phyloP scores from a whole-genome alignment of 1,140 invertebrate species.

The Vollenhovia emeryi region DNA sequence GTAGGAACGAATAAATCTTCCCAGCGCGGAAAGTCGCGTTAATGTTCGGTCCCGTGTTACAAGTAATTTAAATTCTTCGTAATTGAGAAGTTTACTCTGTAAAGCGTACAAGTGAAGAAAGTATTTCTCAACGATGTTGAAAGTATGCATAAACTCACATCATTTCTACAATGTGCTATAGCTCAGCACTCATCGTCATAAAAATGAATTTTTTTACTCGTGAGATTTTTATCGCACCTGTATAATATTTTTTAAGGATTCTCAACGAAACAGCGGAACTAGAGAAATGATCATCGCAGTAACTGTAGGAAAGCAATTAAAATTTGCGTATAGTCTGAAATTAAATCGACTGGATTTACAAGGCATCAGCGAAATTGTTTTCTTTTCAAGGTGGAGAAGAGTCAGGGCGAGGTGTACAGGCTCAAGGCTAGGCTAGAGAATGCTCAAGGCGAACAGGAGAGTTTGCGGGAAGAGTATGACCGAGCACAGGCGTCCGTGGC shows the following conservation, averaged over 20 bases:
- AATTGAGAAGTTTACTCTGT: not conserved
- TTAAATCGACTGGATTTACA: not conserved
- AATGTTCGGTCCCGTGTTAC: not conserved
- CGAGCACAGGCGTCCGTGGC: conserved; percentile 90
- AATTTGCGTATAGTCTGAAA: not conserved
- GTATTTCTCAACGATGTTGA: not conserved
- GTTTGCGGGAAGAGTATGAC: conserved; percentile 95
- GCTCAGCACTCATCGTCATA: not conserved
- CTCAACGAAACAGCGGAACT: not conserved
- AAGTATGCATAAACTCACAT: not conserved
- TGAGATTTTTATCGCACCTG: not conserved
- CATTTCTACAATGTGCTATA: not conserved
- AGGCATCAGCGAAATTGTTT: not conserved
- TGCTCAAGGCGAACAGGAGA: conserved; percentile 96
- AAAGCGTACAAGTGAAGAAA: not conserved
- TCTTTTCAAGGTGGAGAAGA: conserved; percentile 87
- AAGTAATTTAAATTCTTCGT: not conserved
- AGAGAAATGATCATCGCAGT: not conserved
- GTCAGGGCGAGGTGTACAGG: conserved; percentile 97
- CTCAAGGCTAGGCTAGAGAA: conserved; percentile 97
- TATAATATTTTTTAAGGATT: conserved; percentile 1
- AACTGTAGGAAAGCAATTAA: not conserved
- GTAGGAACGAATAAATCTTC: not conserved
- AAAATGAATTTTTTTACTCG: not conserved
- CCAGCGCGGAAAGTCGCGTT: not conserved